These are phyloP conservation scores for Axea sp. DNA, from an alignment of 2,888 invertebrate genomes.

Conservation along the genomic window DNA sequence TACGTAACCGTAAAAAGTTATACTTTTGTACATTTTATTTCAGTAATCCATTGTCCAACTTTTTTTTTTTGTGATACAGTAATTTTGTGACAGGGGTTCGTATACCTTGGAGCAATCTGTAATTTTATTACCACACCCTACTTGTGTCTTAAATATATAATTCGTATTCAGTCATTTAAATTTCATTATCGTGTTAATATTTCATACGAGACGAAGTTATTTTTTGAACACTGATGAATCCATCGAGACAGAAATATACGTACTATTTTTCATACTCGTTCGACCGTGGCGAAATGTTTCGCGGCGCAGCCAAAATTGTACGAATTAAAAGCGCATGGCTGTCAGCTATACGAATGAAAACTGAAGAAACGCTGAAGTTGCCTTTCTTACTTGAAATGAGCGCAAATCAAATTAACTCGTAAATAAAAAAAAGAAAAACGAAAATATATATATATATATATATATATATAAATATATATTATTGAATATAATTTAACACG, in stretches of 20 bases:
- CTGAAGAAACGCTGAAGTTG: slow-evolving; percentile 69
- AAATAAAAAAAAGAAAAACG: slow-evolving; percentile 66
- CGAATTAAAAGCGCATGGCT: slow-evolving; percentile 35
- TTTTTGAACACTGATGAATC: slow-evolving; percentile 38
- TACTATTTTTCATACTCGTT: slow-evolving; percentile 48
- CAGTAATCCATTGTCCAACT: slow-evolving; percentile 4
- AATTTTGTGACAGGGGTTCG: slow-evolving; percentile 44
- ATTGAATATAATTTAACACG: slow-evolving; percentile 57
- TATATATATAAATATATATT: slow-evolving; percentile 51
- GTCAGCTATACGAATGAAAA: slow-evolving; percentile 36
- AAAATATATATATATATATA: slow-evolving; percentile 50
- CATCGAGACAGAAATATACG: slow-evolving; percentile 23
- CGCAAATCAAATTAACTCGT: slow-evolving; percentile 77
- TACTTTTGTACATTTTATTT: slow-evolving; percentile 37
- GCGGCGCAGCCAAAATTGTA: slow-evolving; percentile 12
- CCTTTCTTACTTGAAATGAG: slow-evolving; percentile 78
- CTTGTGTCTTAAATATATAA: slow-evolving; percentile 40
- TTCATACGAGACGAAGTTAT: slow-evolving; percentile 24
- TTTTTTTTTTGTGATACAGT: slow-evolving; percentile 41
- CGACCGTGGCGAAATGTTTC: slow-evolving; percentile 12
- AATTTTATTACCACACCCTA: slow-evolving; percentile 49
- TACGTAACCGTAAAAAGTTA: slow-evolving; percentile 43
- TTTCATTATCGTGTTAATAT: slow-evolving; percentile 41
- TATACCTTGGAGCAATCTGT: slow-evolving; percentile 37
- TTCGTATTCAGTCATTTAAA: slow-evolving; percentile 41